Percentiles rank a stretch among this genome's conserved stretches.
Evolutionary conservation across 2,113 vertebrate genomes (phyloP).

Genomic region (Tachuris rubrigastra): DNA sequence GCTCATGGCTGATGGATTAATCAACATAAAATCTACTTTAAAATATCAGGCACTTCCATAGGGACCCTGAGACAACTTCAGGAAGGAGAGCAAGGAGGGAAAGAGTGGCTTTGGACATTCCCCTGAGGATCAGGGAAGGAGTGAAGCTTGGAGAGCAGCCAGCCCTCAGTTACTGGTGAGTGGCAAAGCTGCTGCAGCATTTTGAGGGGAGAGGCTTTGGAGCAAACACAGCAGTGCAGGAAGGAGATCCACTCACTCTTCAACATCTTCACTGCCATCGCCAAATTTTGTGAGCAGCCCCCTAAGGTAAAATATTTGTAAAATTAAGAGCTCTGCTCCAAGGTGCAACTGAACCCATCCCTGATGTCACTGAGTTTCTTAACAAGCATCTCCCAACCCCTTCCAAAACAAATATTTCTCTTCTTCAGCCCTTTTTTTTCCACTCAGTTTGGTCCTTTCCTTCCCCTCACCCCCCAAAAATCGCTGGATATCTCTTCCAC

Average conservation of each 20-base stretch:
- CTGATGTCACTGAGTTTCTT: neutral
- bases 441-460: neutral
- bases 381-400: neutral
- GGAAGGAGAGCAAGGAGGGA: neutral
- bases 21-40: neutral
- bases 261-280: constrained; percentile 81
- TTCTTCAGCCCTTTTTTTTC: neutral
- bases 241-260: constrained; percentile 79
- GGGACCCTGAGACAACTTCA: neutral
- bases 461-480: neutral
- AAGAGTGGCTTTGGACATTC: neutral
- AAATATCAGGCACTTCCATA: neutral
- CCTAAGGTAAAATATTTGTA: constrained; percentile 69
- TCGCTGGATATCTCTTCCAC: neutral
- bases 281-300: constrained; percentile 82
- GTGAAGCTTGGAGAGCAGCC: neutral
- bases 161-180: neutral
- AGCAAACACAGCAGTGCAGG: neutral
- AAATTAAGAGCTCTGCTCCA: constrained; percentile 4
- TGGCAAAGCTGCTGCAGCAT: neutral
- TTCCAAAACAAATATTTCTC: neutral
- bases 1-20: rapidly evolving
- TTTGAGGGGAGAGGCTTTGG: neutral
- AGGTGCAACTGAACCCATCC: neutral
- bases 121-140: neutral